These are phyloP conservation scores for Epinotia ramella DNA, from an alignment of 2,888 invertebrate species.

Conservation along the genomic window DNA sequence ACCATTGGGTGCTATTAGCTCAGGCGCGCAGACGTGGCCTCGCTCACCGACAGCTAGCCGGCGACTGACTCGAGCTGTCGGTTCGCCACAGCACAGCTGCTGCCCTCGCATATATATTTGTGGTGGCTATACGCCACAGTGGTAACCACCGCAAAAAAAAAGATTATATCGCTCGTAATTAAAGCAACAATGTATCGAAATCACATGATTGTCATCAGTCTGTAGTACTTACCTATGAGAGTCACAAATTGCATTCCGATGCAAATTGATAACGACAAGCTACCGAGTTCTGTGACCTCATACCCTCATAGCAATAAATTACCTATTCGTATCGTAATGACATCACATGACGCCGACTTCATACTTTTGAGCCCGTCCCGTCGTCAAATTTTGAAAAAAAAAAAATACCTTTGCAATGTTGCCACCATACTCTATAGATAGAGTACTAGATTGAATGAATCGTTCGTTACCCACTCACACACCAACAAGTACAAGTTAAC, in stretches of 20 bases:
- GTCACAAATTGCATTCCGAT: background rate
- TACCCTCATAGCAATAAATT: background rate
- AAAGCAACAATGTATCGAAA: background rate
- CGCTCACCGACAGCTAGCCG: too few relatives aligned
- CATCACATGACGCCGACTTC: constrained; percentile 13
- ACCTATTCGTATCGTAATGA: constrained; percentile 9
- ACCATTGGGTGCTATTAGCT: too few relatives aligned
- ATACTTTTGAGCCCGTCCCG: constrained; percentile 1
- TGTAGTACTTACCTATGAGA: background rate
- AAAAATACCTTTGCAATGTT: constrained; percentile 22
- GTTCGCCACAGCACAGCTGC: too few relatives aligned
- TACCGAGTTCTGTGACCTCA: constrained; percentile 11
- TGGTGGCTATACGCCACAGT: too few relatives aligned
- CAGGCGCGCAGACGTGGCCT: too few relatives aligned
- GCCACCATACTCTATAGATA: constrained; percentile 6
- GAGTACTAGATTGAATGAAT: constrained; percentile 61
- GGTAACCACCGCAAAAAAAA: too few relatives aligned
- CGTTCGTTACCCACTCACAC: constrained; percentile 63
- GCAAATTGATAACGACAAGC: background rate
- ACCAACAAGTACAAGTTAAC: constrained; percentile 54
- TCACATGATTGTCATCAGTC: background rate
- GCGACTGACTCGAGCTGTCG: too few relatives aligned
- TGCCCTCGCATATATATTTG: too few relatives aligned
- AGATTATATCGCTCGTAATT: background rate
- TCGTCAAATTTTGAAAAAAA: constrained; percentile 3